Base-by-base conservation (phyloP, 2,888 invertebrate genomes). In the Hypercompe scribonia region DNA sequence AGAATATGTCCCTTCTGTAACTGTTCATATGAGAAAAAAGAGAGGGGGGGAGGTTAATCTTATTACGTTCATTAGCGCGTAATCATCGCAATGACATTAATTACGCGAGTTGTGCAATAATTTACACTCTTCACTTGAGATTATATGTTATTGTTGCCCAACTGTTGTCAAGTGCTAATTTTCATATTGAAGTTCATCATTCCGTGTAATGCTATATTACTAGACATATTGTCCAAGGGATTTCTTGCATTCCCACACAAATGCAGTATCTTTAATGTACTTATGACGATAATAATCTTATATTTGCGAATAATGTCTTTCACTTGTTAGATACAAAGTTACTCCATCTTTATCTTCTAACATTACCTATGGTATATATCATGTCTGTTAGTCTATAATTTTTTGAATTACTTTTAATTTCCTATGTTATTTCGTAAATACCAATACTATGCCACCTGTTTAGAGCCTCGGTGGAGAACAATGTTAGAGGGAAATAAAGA, bases 41-140 rank as follows among this genome's bases (percentile, higher is more conserved):
- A 61, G 15, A 28, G 31, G 58, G 13, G 15, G 33, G 13, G 13
- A 50, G 54, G 65, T 39, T 65, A 31, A 65, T n/a, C 65, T 65
- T 54, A 65, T 71, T 71, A 65, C 24, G 36, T 64, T 71, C 65
- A 65, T 71, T 71, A 65, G 31, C 65, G 70, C 28, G 50, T 54
- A 65, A 65, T 50, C 15, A 71, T 65, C 28, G 50, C 31, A 33
- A 54, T 39, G 34, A 71, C 65, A 65, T 71, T 65, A 33, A 71
- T 71, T 71, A 65, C 36, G 0, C 54, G 54, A 71, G 65, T 71
- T 71, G 65, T 28, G 34, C 36, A 65, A 54, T 28, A 54, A 31
- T 46, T 31, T 34, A 50, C 15, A 34, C n/a, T 34, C n/a, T 24
- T 31, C 68, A 50, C 18, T 21, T 31, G 46, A 1, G 36, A 54